A percentile compares a stretch with the other conserved stretches of the same genome.
Conservation (phyloP, 2,113 vertebrate species). For the Mandrillus leucophaeus region DNA sequence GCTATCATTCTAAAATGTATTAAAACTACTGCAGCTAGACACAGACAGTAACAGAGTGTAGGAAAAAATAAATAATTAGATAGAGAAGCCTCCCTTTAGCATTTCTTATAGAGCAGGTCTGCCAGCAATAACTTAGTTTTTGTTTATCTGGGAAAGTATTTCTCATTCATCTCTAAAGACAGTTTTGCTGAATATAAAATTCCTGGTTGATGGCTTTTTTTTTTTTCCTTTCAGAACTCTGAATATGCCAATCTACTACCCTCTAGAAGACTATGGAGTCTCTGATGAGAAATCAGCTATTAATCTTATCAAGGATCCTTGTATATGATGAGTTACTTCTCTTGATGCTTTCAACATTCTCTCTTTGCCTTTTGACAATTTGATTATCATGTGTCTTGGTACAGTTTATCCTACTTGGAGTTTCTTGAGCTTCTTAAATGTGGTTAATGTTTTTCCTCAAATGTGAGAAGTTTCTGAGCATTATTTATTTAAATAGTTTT, state of each 20-base stretch:
- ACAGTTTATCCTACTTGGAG: neutral
- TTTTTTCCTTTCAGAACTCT: neutral
- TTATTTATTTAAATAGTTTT: neutral
- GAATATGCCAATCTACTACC: neutral
- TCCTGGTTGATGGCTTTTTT: neutral
- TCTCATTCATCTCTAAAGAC: neutral
- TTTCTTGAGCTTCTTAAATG: neutral
- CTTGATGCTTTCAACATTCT: neutral
- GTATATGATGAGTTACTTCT: neutral
- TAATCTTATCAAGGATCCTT: neutral
- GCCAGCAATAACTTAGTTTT: neutral
- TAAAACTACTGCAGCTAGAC: neutral
- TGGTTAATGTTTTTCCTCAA: neutral
- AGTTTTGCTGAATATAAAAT: neutral
- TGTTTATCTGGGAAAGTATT: neutral
- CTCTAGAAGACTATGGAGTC: neutral
- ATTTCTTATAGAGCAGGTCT: neutral
- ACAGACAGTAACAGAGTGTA: neutral
- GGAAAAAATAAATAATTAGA: slow-evolving; percentile 20
- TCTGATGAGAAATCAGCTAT: neutral
- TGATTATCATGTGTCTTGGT: neutral
- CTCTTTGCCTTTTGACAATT: neutral
- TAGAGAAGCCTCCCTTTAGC: neutral
- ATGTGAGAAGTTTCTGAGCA: neutral
- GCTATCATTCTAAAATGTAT: slow-evolving; percentile 1